These are phyloP conservation scores for Protaetia brevitarsis DNA, from an alignment of 1,140 invertebrate species.

Conservation along the genomic window DNA sequence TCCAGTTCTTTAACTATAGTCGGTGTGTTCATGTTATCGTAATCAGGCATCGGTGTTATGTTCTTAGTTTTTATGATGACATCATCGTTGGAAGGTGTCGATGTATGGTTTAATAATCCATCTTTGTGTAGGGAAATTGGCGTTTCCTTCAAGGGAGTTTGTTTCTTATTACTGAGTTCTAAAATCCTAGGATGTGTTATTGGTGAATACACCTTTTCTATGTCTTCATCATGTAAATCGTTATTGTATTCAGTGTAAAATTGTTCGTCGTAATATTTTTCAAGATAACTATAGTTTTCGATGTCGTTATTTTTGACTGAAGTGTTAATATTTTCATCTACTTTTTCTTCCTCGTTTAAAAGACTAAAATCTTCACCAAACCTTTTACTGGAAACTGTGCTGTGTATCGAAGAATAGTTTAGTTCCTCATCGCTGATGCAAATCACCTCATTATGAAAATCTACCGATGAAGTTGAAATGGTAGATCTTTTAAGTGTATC, in stretches of 20 bases:
- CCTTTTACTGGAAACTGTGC: too few species aligned
- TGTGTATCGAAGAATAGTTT: conserved; percentile 39
- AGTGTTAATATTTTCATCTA: not conserved
- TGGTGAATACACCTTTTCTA: not conserved
- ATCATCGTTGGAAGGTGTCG: not conserved
- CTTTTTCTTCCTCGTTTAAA: not conserved
- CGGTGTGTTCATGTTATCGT: conserved; percentile 53
- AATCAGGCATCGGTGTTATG: conserved; percentile 56
- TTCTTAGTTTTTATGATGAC: conserved; percentile 51
- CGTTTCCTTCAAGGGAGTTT: not conserved
- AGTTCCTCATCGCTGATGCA: conserved; percentile 41
- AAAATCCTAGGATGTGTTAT: not conserved
- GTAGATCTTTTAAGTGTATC: not conserved
- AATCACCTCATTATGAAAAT: conserved; percentile 17
- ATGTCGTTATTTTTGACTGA: not conserved
- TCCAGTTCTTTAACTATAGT: conserved; percentile 53
- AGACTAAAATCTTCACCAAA: too few species aligned
- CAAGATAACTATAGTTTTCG: not conserved
- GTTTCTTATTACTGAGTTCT: not conserved
- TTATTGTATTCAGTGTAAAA: not conserved
- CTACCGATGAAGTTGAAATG: not conserved
- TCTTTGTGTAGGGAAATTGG: not conserved
- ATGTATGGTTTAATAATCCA: too few species aligned
- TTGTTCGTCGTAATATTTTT: not conserved
- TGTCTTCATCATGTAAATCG: not conserved